Conservation (phyloP, 2,888 invertebrate genomes). For the Zaprionus obscuricornis region DNA sequence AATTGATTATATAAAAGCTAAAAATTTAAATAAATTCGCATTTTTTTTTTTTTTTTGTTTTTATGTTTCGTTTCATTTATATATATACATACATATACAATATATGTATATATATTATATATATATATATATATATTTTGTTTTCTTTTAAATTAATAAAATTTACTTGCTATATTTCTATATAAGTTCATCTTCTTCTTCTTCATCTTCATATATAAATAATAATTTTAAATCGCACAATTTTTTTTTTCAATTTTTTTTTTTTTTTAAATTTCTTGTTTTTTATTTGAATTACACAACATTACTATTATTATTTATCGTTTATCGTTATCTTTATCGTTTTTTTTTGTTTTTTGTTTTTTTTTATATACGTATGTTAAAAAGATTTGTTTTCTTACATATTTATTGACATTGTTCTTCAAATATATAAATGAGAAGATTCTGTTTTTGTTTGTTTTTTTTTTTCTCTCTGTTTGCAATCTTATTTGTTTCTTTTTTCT, state of each 20-base stretch:
- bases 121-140: too few species aligned
- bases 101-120: constrained; percentile 50
- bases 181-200: constrained; percentile 78
- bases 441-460: constrained; percentile 21
- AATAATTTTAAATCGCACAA: constrained; percentile 73
- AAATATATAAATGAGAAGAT: constrained; percentile 60
- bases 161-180: constrained; percentile 77
- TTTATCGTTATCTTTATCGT: constrained; percentile 59
- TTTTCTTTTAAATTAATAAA: constrained; percentile 77
- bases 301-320: constrained; percentile 60
- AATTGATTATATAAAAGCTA: constrained; percentile 3
- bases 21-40: constrained; percentile 53
- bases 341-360: constrained; percentile 22
- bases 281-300: constrained; percentile 76
- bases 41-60: constrained; percentile 39
- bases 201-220: constrained; percentile 71
- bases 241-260: constrained; percentile 42
- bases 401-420: constrained; percentile 76
- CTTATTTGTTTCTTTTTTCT: constrained; percentile 20
- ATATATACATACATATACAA: too few species aligned
- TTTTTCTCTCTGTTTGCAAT: constrained; percentile 21
- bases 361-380: constrained; percentile 61
- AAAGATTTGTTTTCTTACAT: constrained; percentile 65
- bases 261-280: constrained; percentile 49
- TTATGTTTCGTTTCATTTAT: constrained; percentile 43